Evolutionary conservation across 2,797 vertebrate genomes (phyloP).

Genomic region (Myripristis jacobus): DNA sequence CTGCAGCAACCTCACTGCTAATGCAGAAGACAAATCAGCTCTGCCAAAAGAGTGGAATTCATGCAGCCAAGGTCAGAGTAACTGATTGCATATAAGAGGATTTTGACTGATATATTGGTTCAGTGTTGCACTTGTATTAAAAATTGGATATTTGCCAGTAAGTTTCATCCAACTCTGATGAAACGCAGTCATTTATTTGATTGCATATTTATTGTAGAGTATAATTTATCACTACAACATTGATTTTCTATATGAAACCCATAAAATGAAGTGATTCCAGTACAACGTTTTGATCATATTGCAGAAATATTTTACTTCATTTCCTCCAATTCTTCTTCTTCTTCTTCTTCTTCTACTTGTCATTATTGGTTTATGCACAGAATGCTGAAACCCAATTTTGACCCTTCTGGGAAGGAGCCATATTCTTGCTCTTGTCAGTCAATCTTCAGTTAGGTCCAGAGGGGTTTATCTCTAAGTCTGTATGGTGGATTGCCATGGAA

Average conservation of each 20-base stretch:
- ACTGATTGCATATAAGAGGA: conserved; percentile 11
- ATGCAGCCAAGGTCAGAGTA: neutral
- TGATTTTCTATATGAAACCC: neutral
- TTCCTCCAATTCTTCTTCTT: neutral
- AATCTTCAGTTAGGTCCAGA: no score
- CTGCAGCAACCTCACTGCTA: conserved; percentile 38
- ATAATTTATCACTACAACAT: conserved; percentile 1
- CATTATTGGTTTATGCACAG: no score
- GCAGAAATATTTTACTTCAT: neutral
- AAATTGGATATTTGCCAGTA: conserved; percentile 8
- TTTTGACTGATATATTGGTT: conserved; percentile 10
- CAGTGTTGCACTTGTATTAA: conserved; percentile 22
- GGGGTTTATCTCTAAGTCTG: no score
- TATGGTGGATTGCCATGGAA: no score
- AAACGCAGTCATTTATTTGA: neutral
- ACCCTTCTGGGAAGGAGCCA: no score
- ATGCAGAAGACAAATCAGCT: conserved; percentile 39
- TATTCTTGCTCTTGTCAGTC: no score
- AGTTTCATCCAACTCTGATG: conserved; percentile 15
- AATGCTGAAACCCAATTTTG: no score
- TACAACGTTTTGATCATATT: neutral
- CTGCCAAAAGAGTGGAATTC: conserved; percentile 19
- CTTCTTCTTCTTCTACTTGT: no score
- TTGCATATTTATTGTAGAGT: neutral
- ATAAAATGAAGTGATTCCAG: neutral